Evolutionary conservation across 2,113 vertebrate species (phyloP), one percentile per base, ranked within the genome.

Genomic region (Alethe castanea): DNA sequence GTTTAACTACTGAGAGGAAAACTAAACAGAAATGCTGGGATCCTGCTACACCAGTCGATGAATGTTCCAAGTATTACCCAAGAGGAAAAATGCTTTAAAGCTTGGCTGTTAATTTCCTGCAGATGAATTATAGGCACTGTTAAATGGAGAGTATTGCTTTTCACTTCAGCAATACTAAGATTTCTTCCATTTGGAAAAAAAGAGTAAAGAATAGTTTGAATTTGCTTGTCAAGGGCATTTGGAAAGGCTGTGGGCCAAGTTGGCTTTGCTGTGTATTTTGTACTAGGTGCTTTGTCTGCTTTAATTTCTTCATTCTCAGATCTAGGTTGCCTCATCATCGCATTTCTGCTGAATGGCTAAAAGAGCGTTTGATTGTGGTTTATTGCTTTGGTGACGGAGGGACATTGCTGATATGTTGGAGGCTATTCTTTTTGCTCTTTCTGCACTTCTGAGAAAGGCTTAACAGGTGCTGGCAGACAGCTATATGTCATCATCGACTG

Each of bases 61-160:
- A 82, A 78, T 80, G 38, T 88, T 95, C 91, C 88, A 90, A 23
- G 64, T 77, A 61, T 87, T 94, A 80, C 62, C 62, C 93, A 94
- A 91, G 87, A 95, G 88, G 50, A 72, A 92, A 86, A 91, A 88
- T 53, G 42, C 35, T 89, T 91, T 62, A 89, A 91, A 88, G 40
- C 76, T 67, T 97, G 81, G 84, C 88, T 81, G 92, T 81, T 91
- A 66, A 91, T 95, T 92, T 95, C 85, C 93, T 93, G 88, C 44
- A 70, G 64, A 70, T 93, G 79, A 95, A 92, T 90, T 92, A 57
- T 50, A 62, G 64, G 59, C 71, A 23, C 71, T 77, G 47, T 88
- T 94, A 87, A 95, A 88, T 72, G n/a, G 50, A 61, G 47, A 86
- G 38, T 62, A 90, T 85, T 95, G 81, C 84, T 79, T 92, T 80